A percentile compares a stretch with the other conserved stretches of the same genome.
These are phyloP conservation scores for Peribatodes rhomboidaria DNA, from an alignment of 2,888 invertebrate genomes.

Conservation along the genomic window DNA sequence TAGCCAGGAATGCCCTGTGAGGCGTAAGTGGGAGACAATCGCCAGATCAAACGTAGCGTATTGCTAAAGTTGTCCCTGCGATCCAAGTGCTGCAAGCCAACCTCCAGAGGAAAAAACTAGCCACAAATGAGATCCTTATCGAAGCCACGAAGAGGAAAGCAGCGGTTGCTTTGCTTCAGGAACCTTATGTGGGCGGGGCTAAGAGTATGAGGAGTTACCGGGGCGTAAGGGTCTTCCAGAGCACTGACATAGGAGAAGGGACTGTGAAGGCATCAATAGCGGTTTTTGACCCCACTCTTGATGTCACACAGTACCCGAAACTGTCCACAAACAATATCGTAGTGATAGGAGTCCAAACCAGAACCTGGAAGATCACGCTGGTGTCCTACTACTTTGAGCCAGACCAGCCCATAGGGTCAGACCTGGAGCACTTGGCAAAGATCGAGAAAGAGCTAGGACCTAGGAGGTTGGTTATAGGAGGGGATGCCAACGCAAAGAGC, in stretches of 20 bases:
- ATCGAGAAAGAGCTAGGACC: not conserved
- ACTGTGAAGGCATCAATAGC: not conserved
- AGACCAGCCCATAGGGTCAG: slow-evolving; percentile 8
- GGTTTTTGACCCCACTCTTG: not conserved
- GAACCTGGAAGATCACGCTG: slow-evolving; percentile 29
- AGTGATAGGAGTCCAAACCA: slow-evolving; percentile 33
- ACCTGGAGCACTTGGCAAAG: not conserved
- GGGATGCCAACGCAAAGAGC: not conserved
- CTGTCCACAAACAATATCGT: slow-evolving; percentile 29
- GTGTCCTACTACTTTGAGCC: slow-evolving; percentile 44
- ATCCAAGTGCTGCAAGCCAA: not conserved
- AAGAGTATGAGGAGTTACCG: not conserved
- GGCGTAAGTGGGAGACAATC: slow-evolving; percentile 5
- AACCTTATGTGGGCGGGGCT: slow-evolving; percentile 1
- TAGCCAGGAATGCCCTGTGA: not conserved
- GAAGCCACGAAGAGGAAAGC: not conserved
- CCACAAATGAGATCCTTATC: not conserved
- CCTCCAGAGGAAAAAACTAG: not conserved
- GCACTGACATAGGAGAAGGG: not conserved
- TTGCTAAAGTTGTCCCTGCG: slow-evolving; percentile 14
- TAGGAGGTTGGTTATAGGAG: not conserved
- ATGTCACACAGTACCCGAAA: slow-evolving; percentile 2
- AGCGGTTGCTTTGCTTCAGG: not conserved
- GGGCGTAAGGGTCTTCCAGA: not conserved
- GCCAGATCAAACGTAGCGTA: not conserved